Base-by-base conservation (phyloP, 1,140 invertebrate genomes). In the Melipona quadrifasciata region DNA sequence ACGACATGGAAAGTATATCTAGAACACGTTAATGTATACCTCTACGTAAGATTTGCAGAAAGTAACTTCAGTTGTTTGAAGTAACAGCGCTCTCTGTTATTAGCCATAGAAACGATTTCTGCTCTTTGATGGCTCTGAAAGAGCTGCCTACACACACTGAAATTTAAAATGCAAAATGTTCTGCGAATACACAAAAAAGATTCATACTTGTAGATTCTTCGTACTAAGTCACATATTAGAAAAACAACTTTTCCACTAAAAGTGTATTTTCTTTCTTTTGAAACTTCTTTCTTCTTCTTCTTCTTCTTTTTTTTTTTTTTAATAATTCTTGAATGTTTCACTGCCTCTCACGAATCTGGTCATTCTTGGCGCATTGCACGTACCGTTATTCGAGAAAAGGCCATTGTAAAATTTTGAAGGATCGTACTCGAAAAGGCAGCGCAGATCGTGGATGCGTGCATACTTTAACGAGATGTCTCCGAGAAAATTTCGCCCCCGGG, bases 371-470 rank as follows among this genome's bases (percentile, higher is more conserved):
- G 39, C 6, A 39, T 39, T 39, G 39, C 24, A 31, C 31, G 39
- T 39, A 65, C 39, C 75, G 75, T 77, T 77, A 53, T 16, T 14
- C 75, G n/a, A 77, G 24, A 51, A 8, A 8, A 64, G 74, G 57
- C 34, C 74, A 10, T 65, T 58, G 39, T 21, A 51, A 27, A 65
- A 14, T 47, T 77, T 77, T 31, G 70, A 72, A 72, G 70, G 47
- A 14, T 72, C 47, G n/a, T 14, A n/a, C 24, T 10, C n/a, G 39
- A 51, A 47, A n/a, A n/a, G 19, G 39, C 16, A 72, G 12, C 3
- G 12, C 3, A 12, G 21, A 34, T 68, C 21, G 67, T 70, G 17
- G 5, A 19, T 27, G 24, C 70, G 4, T 27, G n/a, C 70, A 72
- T 27, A 51, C 47, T 51, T 72, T 47, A 17, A 17, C 5, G 39